Evolutionary conservation across 2,888 invertebrate genomes (phyloP).

Genomic region (Lissocephala sabroskyi): DNA sequence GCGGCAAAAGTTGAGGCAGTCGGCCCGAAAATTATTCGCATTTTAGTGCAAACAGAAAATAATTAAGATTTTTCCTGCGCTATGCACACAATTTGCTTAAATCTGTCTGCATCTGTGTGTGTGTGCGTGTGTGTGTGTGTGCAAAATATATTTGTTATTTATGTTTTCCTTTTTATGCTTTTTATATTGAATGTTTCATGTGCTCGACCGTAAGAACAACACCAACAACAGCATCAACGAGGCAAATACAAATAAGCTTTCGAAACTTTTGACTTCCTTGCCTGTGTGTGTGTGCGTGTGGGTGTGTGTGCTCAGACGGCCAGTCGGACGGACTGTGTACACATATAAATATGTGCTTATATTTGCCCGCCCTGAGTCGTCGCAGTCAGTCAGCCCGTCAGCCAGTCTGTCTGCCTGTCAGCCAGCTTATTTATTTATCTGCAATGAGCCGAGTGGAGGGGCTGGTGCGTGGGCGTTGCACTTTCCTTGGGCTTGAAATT

Average conservation of each 20-base stretch:
- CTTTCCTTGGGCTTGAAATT: no score
- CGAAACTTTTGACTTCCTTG: slow-evolving; percentile 1
- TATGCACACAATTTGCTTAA: neutral
- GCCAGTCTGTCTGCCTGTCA: no score
- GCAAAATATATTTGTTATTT: neutral
- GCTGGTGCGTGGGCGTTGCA: no score
- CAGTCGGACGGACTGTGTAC: neutral
- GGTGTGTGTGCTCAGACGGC: neutral
- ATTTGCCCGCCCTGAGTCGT: no score
- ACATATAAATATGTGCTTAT: no score
- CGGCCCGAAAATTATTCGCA: neutral
- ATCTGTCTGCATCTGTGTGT: no score
- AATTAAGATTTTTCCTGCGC: neutral
- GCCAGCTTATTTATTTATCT: neutral
- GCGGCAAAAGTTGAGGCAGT: no score
- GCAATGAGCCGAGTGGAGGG: neutral
- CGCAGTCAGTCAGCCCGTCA: no score
- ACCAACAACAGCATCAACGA: neutral
- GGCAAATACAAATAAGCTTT: slow-evolving; percentile 4
- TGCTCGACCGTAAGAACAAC: neutral
- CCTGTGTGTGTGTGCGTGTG: neutral
- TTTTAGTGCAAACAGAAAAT: neutral
- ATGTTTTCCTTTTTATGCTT: neutral
- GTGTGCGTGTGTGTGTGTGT: no score
- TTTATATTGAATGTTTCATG: no score